phyloP scores from a whole-genome alignment of 2,888 invertebrate genomes.

The Tupiocoris notatus region DNA sequence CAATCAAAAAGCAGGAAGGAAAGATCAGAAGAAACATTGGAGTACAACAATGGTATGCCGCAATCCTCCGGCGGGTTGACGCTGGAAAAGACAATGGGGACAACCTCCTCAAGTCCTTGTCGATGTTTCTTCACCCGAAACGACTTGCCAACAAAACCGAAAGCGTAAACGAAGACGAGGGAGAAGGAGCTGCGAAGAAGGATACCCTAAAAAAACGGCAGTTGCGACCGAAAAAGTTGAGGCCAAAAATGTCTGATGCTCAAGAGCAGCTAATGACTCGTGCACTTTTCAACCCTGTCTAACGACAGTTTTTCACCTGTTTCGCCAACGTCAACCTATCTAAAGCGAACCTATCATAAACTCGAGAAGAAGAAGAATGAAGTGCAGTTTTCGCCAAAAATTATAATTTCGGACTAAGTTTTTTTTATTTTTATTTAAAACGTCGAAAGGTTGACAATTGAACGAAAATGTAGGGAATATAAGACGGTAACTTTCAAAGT shows the following conservation, averaged over 20 bases:
- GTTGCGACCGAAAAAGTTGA: conserved; percentile 11
- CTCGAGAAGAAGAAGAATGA: no score
- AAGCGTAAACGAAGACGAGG: conserved; percentile 30
- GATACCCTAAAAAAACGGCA: conserved; percentile 11
- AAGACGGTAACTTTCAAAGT: no score
- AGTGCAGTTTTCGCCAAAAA: no score
- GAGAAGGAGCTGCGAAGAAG: neutral
- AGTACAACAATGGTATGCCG: conserved; percentile 34
- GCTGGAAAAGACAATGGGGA: conserved; percentile 37
- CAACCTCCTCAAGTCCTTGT: conserved; percentile 26
- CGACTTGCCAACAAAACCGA: conserved; percentile 40
- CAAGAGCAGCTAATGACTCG: conserved; percentile 35
- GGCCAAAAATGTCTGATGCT: conserved; percentile 24
- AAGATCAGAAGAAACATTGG: neutral
- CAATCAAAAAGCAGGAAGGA: neutral
- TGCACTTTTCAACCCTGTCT: conserved; percentile 2
- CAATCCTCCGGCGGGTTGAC: neutral
- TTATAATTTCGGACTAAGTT: no score
- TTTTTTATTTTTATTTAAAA: no score
- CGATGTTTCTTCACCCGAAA: conserved; percentile 40
- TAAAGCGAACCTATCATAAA: no score
- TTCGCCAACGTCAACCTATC: neutral
- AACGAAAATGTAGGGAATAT: no score
- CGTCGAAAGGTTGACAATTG: no score
- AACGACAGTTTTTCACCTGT: neutral